phyloP scores from a whole-genome alignment of 2,113 vertebrate species.

The Illadopsis cleaveri region DNA sequence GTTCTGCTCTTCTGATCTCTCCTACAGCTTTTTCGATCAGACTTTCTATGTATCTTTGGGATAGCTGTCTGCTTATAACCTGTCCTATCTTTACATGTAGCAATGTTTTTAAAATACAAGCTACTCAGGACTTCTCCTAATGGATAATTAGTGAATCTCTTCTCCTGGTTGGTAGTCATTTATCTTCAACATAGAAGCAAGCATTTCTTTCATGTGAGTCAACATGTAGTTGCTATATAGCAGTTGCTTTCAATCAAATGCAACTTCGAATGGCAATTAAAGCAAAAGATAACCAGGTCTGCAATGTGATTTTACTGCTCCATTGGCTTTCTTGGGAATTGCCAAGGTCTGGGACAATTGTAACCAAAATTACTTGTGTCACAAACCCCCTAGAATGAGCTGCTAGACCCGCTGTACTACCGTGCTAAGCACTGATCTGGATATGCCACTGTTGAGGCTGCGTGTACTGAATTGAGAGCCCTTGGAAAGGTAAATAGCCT shows the following conservation, averaged over 20 bases:
- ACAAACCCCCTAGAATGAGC: background rate
- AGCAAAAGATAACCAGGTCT: background rate
- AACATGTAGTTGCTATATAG: background rate
- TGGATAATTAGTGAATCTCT: background rate
- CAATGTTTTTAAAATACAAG: background rate
- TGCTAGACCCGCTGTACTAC: background rate
- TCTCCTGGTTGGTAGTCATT: background rate
- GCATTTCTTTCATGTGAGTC: background rate
- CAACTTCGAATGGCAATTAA: background rate
- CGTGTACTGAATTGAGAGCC: fast-evolving
- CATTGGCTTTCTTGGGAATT: background rate
- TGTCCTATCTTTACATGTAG: background rate
- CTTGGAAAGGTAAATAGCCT: background rate
- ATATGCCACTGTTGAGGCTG: fast-evolving
- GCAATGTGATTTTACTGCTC: background rate
- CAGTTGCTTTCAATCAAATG: background rate
- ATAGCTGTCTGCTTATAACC: background rate
- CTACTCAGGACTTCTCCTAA: background rate
- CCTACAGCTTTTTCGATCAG: background rate
- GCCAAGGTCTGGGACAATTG: background rate
- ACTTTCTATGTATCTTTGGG: background rate
- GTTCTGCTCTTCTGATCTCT: background rate
- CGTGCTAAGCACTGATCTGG: background rate
- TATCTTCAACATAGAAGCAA: background rate
- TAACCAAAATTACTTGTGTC: background rate